Percentiles rank a stretch among this genome's conserved stretches.
Conservation (phyloP, 2,113 vertebrate genomes). For the Otis tarda region DNA sequence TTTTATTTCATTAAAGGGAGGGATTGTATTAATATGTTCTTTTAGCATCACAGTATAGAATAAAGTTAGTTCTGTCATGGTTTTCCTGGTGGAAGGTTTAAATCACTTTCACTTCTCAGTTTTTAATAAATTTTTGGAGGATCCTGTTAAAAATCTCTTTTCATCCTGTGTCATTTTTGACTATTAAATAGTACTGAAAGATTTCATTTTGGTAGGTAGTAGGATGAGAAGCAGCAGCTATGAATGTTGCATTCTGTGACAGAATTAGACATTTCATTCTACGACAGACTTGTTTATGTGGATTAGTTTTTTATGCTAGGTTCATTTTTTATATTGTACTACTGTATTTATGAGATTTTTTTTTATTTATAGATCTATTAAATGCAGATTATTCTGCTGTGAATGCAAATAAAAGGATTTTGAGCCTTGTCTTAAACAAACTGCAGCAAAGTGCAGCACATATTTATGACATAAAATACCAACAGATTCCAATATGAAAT, state of each 20-base stretch:
- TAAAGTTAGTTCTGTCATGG: not conserved
- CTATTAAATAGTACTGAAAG: not conserved
- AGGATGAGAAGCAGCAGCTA: not conserved
- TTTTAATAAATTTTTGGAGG: not conserved
- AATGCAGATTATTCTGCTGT: not conserved
- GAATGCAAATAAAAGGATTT: not conserved
- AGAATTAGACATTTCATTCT: not conserved
- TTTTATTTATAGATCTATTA: not conserved
- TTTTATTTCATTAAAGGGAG: not conserved
- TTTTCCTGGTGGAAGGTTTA: not conserved
- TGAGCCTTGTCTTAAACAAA: not conserved
- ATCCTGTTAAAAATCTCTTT: not conserved
- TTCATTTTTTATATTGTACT: not conserved
- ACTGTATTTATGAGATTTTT: not conserved
- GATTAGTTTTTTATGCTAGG: not conserved
- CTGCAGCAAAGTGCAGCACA: not conserved
- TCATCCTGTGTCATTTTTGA: not conserved
- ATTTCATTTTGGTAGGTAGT: not conserved
- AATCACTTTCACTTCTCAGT: not conserved
- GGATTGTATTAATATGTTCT: not conserved
- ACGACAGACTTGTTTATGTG: rapidly evolving
- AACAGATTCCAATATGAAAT: not conserved
- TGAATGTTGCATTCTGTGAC: not conserved
- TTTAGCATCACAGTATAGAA: not conserved
- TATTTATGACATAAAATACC: not conserved